A percentile compares a stretch with the other conserved stretches of the same genome.
Evolutionary conservation across 2,797 vertebrate species (phyloP).

Genomic region (Notoglanidium macrostoma): DNA sequence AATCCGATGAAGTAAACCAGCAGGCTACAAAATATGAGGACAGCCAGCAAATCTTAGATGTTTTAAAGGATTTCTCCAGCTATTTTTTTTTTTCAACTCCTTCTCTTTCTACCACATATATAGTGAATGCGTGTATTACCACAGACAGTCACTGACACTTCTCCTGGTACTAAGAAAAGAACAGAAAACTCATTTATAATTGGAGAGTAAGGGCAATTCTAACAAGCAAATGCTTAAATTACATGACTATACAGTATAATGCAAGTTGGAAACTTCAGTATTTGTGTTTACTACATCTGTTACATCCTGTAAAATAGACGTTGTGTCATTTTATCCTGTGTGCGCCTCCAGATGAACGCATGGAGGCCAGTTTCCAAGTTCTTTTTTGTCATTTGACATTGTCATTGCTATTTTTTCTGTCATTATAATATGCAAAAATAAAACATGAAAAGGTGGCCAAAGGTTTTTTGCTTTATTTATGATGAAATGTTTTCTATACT

Average conservation of each 20-base stretch:
- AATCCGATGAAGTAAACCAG: not conserved
- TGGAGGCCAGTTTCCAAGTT: not conserved
- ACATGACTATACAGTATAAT: not conserved
- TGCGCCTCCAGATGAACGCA: not conserved
- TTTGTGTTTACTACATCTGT: not conserved
- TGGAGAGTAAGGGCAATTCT: not conserved
- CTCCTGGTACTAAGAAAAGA: not conserved
- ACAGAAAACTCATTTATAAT: not conserved
- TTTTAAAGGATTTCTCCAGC: not conserved
- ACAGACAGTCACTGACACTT: not conserved
- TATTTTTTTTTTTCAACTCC: not conserved
- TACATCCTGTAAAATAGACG: not conserved
- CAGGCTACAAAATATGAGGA: not conserved
- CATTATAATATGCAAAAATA: not conserved
- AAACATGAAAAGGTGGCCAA: not conserved
- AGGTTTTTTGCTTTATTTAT: not conserved
- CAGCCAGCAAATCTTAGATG: not conserved
- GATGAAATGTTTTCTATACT: not conserved
- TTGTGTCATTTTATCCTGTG: not conserved
- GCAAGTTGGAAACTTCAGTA: not conserved
- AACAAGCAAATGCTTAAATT: not conserved
- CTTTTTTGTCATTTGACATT: not conserved
- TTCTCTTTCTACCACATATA: not conserved
- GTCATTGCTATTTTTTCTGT: not conserved
- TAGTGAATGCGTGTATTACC: not conserved